Base-by-base conservation (phyloP, 2,113 vertebrate species). In the Ardeotis arabs region DNA sequence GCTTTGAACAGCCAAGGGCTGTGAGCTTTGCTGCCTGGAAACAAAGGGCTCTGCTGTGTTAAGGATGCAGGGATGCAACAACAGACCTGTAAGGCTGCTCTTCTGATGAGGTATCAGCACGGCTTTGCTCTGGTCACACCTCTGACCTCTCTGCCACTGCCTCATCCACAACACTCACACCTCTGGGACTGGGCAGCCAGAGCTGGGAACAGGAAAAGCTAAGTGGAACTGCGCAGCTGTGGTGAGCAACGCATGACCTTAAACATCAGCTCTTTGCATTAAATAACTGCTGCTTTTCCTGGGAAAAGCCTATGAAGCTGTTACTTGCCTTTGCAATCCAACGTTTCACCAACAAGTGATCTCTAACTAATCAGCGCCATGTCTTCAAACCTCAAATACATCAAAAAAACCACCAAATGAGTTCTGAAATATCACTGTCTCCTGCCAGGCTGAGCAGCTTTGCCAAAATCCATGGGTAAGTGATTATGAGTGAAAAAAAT, bases 31-130 rank as follows among this genome's bases (percentile, higher is more conserved):
- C 49, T 62, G 21, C 64, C 52, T 9, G 4, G 45, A 25, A 53
- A 39, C 5, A 7, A 24, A 7, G 20, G 27, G 22, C 47, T 62
- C 7, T 31, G 41, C 4, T 33, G 16, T 19, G 6, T 0, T 2
- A 5, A 11, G 55, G 10, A 4, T 66, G 7, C 6, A 1, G 31
- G 9, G 41, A 6, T 3, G 2, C 1, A 14, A 1, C 5, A 33
- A 13, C 2, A 8, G 52, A 12, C 8, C 2, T 2, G 24, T 4
- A 9, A 24, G 47, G 27, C 73, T 60, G 37, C 68, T 12, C 47
- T 20, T 39, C 20, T 5, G 23, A 10, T 15, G 14, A 50, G 17
- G 21, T 2, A 9, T 4, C 24, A 10, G 22, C 53, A 9, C 1
- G 18, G 17, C 6, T 75, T 52, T 37, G 24, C 25, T 31, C 37